Percentiles rank a stretch among this genome's conserved stretches.
Conservation (phyloP, 92 coral and sea anemone species). For the Bergia puertoricense region DNA sequence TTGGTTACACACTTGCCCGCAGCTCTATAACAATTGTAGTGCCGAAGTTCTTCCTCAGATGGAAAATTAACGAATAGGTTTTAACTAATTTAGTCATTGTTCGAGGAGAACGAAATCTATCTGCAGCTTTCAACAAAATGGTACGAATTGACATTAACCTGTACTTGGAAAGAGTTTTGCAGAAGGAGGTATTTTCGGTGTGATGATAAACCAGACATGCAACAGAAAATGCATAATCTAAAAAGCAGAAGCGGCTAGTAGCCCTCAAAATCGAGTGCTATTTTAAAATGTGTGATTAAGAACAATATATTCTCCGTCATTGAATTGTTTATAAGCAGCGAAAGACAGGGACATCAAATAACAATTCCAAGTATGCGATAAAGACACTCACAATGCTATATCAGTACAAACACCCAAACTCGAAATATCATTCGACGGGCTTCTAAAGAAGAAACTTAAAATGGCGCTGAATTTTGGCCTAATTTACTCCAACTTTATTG, state of each 20-base stretch:
- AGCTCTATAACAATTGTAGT: neutral
- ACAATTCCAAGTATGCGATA: constrained; percentile 8
- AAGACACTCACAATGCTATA: neutral
- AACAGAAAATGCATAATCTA: neutral
- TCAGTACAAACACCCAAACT: neutral
- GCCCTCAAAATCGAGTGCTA: neutral
- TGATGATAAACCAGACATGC: neutral
- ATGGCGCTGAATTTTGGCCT: neutral
- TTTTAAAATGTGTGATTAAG: neutral
- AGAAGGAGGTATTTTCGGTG: neutral
- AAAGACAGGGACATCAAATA: neutral
- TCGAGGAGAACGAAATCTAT: neutral
- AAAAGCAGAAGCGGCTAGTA: neutral
- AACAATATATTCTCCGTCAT: neutral
- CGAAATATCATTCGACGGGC: neutral
- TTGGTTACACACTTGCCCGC: neutral
- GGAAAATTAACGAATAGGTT: no score
- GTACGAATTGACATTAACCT: neutral
- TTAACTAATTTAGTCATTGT: neutral
- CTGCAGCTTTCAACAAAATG: neutral
- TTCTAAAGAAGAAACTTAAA: neutral
- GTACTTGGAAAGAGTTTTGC: neutral
- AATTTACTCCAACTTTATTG: neutral
- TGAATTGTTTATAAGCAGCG: neutral
- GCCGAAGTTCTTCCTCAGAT: neutral